Conservation (phyloP, 2,888 invertebrate species). For the Aquatica leii region DNA sequence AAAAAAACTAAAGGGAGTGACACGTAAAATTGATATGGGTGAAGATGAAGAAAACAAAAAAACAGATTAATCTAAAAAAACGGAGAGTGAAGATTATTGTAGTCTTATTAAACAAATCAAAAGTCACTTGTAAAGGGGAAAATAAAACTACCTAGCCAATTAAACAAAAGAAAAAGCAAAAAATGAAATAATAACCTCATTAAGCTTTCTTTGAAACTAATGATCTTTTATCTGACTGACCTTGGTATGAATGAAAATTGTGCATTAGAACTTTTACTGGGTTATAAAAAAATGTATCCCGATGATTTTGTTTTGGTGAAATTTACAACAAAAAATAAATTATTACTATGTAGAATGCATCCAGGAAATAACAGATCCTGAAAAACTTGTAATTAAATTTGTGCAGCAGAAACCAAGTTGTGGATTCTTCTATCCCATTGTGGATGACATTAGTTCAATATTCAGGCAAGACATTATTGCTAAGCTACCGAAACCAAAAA, state of each 20-base stretch:
- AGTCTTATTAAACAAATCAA: constrained; percentile 4
- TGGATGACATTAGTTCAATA: too few relatives aligned
- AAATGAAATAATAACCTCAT: constrained; percentile 2
- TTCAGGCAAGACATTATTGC: not conserved
- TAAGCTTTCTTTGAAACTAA: constrained; percentile 4
- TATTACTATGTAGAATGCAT: too few relatives aligned
- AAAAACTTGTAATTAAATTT: too few relatives aligned
- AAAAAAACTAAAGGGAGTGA: not conserved
- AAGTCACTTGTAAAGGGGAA: not conserved
- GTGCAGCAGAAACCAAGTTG: too few relatives aligned
- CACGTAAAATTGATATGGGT: constrained; percentile 6
- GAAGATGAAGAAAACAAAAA: not conserved
- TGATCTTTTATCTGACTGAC: constrained; percentile 3
- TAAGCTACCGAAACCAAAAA: constrained; percentile 1
- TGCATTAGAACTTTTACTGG: constrained; percentile 2
- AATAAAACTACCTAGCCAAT: not conserved
- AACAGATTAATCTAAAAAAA: not conserved
- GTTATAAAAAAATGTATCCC: not conserved
- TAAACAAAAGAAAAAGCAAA: constrained; percentile 1
- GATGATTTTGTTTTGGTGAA: not conserved
- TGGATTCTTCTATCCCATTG: too few relatives aligned
- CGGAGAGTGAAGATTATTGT: not conserved
- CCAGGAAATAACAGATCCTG: too few relatives aligned
- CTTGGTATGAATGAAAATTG: constrained; percentile 3
- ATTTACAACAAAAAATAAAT: not conserved